Base-by-base conservation (phyloP, 2,113 vertebrate genomes). In the Pagrus major region DNA sequence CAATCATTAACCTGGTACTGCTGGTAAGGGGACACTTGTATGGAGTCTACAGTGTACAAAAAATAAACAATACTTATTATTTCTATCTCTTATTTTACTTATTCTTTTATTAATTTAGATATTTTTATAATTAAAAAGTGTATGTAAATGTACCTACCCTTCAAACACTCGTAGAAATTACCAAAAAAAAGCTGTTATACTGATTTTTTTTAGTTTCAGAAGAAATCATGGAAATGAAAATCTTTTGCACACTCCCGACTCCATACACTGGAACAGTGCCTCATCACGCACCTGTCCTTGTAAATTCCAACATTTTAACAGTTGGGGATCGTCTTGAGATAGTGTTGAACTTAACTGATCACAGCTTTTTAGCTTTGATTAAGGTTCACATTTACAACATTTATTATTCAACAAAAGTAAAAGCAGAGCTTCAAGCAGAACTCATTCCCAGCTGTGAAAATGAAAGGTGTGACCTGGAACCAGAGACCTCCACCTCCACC, bases 371-470 rank as follows among this genome's bases (percentile, higher is more conserved):
- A 41, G 4, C n/a, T 74, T 63, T 67, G 15, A 64, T 56, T 21
- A 66, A 27, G 11, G 41, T 37, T 69, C 35, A 42, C 66, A 37
- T 77, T 33, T 58, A 64, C 8, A 60, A 18, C 12, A 61, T 5
- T 27, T 16, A 12, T 41, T 15, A 78, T 25, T 77, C 39, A 58
- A 23, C 18, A 49, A 63, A 23, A 58, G 16, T 31, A 41, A 15
- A 33, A 69, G 9, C 18, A 39, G 4, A 60, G 15, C 47, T 60
- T 76, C 3, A 51, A 41, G 37, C 15, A 65, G 14, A 59, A 11
- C 41, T 59, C 27, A 23, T 46, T 78, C 15, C 65, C 85, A 87
- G 75, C 78, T 90, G 84, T 71, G 52, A 82, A 89, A 87, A 81
- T 74, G 41, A 80, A 73, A 76, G 64, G 25, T 60, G 63, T 67